These are phyloP conservation scores for Ferdinandea cuprea DNA, from an alignment of 2,888 invertebrate species.

Conservation along the genomic window DNA sequence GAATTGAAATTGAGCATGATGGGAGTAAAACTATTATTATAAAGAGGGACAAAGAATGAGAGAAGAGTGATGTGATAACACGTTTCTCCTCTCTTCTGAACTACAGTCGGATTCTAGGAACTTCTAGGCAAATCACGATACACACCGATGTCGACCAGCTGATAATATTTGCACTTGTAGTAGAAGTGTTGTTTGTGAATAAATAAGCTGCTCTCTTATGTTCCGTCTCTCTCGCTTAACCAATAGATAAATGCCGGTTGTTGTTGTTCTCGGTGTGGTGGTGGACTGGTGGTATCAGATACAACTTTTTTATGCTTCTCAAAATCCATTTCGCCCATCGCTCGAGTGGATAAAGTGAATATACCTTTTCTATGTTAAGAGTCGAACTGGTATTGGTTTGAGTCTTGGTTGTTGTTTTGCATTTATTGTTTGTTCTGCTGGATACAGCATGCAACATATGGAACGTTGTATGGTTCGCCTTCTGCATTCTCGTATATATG, in stretches of 20 bases:
- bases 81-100: background rate
- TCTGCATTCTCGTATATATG: slow-evolving; percentile 18
- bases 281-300: no score
- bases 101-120: background rate
- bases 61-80: slow-evolving; percentile 6
- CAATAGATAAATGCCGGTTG: background rate
- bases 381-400: slow-evolving; percentile 17
- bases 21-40: slow-evolving; percentile 28
- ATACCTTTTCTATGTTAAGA: background rate
- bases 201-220: background rate
- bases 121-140: slow-evolving; percentile 16
- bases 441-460: slow-evolving; percentile 53
- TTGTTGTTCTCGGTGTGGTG: background rate
- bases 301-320: background rate
- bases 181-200: background rate
- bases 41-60: background rate
- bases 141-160: background rate
- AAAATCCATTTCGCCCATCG: slow-evolving; percentile 29
- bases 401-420: no score
- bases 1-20: slow-evolving; percentile 44
- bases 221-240: no score
- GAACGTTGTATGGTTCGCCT: slow-evolving; percentile 49
- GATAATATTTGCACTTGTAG: slow-evolving; percentile 3
- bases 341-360: background rate
- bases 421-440: background rate